Base-by-base conservation (phyloP, 1,140 invertebrate genomes). In the Lepidurus apus region DNA sequence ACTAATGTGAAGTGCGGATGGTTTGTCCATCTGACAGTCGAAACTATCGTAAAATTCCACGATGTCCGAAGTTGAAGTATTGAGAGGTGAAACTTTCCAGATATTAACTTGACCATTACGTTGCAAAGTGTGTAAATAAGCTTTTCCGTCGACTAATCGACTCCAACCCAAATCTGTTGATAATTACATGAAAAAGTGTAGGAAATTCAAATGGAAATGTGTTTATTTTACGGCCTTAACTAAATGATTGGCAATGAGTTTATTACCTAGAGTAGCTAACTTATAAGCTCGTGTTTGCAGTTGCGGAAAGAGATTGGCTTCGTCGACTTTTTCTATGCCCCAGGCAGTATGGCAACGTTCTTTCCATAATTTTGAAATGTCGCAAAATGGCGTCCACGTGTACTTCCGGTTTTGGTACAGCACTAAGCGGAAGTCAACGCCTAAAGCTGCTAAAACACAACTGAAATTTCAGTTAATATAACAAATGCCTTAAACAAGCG, bases 81-180 rank as follows among this genome's bases (percentile, higher is more conserved):
- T 7, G 7, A 65, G 43, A 47, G 76, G 8, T 21, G 17, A 34
- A 34, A 65, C 45, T 24, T 77, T 77, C 78, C 78, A 79, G 11
- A 79, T 34, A 11, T 47, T 74, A 6, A 79, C 44, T 26, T 79
- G 78, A 3, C 78, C 78, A 79, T 45, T 79, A n/a, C 78, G 73
- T 26, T 79, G 78, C 13, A 79, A 34, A 43, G 44, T 74, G n/a
- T 75, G 13, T 11, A 79, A 34, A 74, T 21, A 79, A 45, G 78
- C 73, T 43, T 34, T 47, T n/a, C 75, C 53, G 13, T 42, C 34
- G 21, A 24, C 34, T 10, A 79, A 13, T 45, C 26, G 43, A 44
- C 78, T 79, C 78, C 78, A 79, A 74, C 42, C 78, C 13, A 79
- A n/a, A 75, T 65, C 53, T 65, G 21, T n/a, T 13, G 7, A 17